Evolutionary conservation across 2,797 vertebrate species (phyloP).

Genomic region (Sebastes ruberrimus): DNA sequence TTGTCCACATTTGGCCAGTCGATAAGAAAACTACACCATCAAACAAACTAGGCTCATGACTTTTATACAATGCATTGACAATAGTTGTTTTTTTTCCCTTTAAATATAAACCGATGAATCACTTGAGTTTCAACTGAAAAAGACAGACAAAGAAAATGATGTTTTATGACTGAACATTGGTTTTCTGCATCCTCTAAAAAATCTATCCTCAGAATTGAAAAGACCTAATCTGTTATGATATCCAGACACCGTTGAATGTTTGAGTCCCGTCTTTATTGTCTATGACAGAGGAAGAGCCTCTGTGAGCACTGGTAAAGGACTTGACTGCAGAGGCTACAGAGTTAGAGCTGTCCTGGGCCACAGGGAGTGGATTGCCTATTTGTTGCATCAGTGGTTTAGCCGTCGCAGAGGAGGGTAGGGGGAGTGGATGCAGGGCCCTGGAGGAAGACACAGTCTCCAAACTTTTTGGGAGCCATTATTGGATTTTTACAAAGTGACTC

Average conservation of each 20-base stretch:
- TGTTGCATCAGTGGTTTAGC: slow-evolving; percentile 80
- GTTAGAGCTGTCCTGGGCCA: slow-evolving; percentile 61
- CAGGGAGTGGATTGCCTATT: slow-evolving; percentile 78
- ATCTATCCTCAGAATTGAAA: background rate
- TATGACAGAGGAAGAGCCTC: slow-evolving; percentile 16
- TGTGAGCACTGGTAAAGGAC: slow-evolving; percentile 23
- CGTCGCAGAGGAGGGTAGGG: slow-evolving; percentile 42
- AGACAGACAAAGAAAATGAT: background rate
- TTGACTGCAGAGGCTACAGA: slow-evolving; percentile 46
- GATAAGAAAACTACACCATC: background rate
- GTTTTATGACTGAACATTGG: background rate
- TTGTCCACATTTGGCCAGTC: background rate
- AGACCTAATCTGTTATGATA: background rate
- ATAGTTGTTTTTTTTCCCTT: background rate
- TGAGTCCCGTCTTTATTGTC: background rate
- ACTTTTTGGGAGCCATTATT: slow-evolving; percentile 79
- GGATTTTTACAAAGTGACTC: slow-evolving; percentile 69
- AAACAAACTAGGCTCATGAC: background rate
- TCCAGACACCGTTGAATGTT: background rate
- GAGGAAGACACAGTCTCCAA: slow-evolving; percentile 65
- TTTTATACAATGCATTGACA: background rate
- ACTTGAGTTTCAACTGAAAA: background rate
- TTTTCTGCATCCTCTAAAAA: background rate
- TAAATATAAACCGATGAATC: background rate
- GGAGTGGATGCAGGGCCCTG: slow-evolving; percentile 47